Evolutionary conservation across 2,113 vertebrate genomes (phyloP).

Genomic region (Irena cyanogastra): DNA sequence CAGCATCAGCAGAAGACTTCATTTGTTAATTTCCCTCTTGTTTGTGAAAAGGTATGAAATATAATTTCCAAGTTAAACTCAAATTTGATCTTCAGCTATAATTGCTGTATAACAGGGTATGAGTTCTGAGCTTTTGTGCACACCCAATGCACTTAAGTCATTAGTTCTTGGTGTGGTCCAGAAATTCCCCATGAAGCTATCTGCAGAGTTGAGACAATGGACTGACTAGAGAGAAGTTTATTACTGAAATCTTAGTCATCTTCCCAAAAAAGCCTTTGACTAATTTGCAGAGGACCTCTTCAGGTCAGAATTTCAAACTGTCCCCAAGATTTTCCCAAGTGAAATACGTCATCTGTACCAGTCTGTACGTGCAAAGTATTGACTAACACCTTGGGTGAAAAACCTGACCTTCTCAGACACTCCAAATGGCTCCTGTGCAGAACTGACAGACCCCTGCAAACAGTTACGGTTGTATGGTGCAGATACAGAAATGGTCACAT

Average conservation of each 20-base stretch:
- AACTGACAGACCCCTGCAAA: background rate
- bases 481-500: background rate
- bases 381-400: background rate
- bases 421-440: background rate
- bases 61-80: background rate
- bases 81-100: background rate
- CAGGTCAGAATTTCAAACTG: background rate
- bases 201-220: background rate
- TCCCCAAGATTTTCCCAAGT: background rate
- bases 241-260: background rate
- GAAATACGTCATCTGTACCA: accelerated
- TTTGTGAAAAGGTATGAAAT: background rate
- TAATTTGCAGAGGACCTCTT: background rate
- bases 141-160: background rate
- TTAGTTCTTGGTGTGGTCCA: background rate
- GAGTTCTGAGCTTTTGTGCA: background rate
- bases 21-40: background rate
- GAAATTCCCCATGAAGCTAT: background rate
- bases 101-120: background rate
- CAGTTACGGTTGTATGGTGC: background rate
- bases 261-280: background rate
- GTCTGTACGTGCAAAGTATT: background rate
- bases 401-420: background rate
- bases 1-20: background rate
- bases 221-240: background rate